Base-by-base conservation (phyloP, 2,888 invertebrate genomes). In the Himalopsyche tibetana region DNA sequence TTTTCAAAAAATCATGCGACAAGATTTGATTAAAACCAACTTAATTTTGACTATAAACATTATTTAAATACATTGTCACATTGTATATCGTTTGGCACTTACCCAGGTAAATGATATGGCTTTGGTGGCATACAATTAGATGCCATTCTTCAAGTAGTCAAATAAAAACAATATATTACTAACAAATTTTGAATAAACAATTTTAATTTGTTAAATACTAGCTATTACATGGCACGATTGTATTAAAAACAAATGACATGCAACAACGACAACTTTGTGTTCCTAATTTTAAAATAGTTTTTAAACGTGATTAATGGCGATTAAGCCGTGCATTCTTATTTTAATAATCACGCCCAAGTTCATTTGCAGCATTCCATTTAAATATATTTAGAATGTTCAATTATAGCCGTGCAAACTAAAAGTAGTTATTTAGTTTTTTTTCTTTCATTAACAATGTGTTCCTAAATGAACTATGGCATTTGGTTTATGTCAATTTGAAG, bases 351-450 rank as follows among this genome's bases (percentile, higher is more conserved):
- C 36, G 74, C 74, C 74, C 74, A 74, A 74, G 74, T 74, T 74
- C 74, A 74, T 74, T 74, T 74, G 74, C 36, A 74, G 38, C 74
- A 74, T 74, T 74, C 74, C 74, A 36, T 74, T 74, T 74, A 28
- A 74, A 36, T 74, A 74, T 36, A 38, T 74, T 74, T 74, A 36
- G 74, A 74, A 74, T 74, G 74, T 74, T 74, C 15, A 74, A 74
- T 36, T 74, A 36, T 74, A 51, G 15, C 51, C 51, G 51, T 3
- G 15, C 15, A 51, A 15, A 15, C 51, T 51, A 3, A 15, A 51
- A 51, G 51, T 51, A 15, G 51, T 51, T 51, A 51, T 51, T 12
- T 51, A 15, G 51, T 51, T 51, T 51, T 51, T 51, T 51, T 51
- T 51, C 45, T 51, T 51, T 12, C 51, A 5, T 15, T 51, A 51